phyloP scores from a whole-genome alignment of 2,113 vertebrate genomes.

The Actenoides lindsayi region DNA sequence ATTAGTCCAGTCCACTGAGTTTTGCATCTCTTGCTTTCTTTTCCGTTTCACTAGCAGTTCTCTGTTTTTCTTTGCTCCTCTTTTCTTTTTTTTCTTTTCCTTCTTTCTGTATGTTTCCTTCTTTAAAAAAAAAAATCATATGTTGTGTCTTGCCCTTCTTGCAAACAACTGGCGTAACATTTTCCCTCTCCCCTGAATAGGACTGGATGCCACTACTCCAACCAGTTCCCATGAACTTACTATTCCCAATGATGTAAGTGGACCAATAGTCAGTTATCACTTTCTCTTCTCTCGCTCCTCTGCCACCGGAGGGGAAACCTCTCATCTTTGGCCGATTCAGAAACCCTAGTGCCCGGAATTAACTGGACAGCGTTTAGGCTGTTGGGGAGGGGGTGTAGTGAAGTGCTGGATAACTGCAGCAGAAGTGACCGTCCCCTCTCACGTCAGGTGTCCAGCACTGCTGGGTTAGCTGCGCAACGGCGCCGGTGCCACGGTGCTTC shows the following conservation, averaged over 20 bases:
- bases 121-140: slow-evolving; percentile 16
- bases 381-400: background rate
- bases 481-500: rapidly evolving
- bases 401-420: background rate
- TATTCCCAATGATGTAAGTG: slow-evolving; percentile 95
- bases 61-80: slow-evolving; percentile 45
- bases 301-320: background rate
- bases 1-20: slow-evolving; percentile 32
- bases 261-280: slow-evolving; percentile 52
- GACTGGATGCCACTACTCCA: slow-evolving; percentile 86
- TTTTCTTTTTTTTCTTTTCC: background rate
- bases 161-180: slow-evolving; percentile 23
- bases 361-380: background rate
- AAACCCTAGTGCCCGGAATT: background rate
- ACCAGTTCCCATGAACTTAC: slow-evolving; percentile 94
- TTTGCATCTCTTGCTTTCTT: slow-evolving; percentile 57
- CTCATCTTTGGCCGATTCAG: background rate
- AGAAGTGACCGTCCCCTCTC: background rate
- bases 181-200: slow-evolving; percentile 79
- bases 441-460: background rate
- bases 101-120: slow-evolving; percentile 18
- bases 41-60: slow-evolving; percentile 55
- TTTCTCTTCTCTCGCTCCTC: slow-evolving; percentile 25
- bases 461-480: background rate
- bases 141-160: slow-evolving; percentile 21